Base-by-base conservation (phyloP, 2,888 invertebrate species). In the Chrysina gloriosa region DNA sequence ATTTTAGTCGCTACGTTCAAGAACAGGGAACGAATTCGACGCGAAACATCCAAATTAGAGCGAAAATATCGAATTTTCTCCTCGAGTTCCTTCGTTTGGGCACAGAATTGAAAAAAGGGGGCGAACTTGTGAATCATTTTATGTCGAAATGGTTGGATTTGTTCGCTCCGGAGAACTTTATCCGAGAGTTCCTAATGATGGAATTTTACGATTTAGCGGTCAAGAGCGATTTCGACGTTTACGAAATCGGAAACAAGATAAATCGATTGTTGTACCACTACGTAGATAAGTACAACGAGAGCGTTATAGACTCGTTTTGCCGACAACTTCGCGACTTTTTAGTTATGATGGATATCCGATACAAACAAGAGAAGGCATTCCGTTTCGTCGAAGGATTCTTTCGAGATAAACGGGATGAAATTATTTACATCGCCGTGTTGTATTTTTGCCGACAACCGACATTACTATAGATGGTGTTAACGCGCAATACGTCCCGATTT, bases 301-400 rank as follows among this genome's bases (percentile, higher is more conserved):
- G 45, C 7, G 25, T 52, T 14, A 54, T 65, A 2, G 54, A 65
- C 7, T 45, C 29, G 3, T 65, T 65, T 54, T 27, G 39, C n/a
- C 39, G 23, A 11, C 21, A 16, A 11, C 11, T 65, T 39, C 19
- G 29, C 7, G n/a, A 42, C n/a, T 65, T 65, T 27, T 29, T 65
- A 16, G 16, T 11, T 16, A 4, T 19, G 9, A 31, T 34, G 5
- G n/a, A n/a, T n/a, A n/a, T n/a, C n/a, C 47, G 21, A 11, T 36
- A 6, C 0, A 16, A 23, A 14, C 9, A 3, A 48, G 50, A 45
- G 45, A 21, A n/a, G n/a, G n/a, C n/a, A n/a, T n/a, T n/a, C n/a
- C n/a, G n/a, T n/a, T n/a, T n/a, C n/a, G n/a, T n/a, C n/a, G n/a
- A n/a, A n/a, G n/a, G 11, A 9, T 19, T 52, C 11, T 25, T 52